phyloP scores from a whole-genome alignment of 2,888 invertebrate genomes.

The Eupeodes luniger region DNA sequence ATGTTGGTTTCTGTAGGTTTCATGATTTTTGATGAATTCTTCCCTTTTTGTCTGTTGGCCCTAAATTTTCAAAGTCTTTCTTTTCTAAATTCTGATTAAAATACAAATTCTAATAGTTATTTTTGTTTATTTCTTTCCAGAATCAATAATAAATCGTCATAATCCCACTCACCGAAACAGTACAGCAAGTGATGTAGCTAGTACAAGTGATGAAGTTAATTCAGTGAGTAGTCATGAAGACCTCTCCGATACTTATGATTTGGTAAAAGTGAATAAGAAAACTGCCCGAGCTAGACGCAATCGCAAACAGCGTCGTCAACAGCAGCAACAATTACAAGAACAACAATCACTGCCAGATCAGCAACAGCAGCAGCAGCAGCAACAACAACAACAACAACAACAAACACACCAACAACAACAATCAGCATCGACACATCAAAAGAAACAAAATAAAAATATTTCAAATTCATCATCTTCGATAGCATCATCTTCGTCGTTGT shows the following conservation, averaged over 20 bases:
- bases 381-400: slow-evolving; percentile 30
- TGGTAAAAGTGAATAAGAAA: slow-evolving; percentile 64
- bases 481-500: slow-evolving; percentile 34
- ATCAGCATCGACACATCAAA: slow-evolving; percentile 34
- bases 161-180: slow-evolving; percentile 81
- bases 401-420: slow-evolving; percentile 23
- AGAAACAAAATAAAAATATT: slow-evolving; percentile 60
- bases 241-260: slow-evolving; percentile 77
- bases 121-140: slow-evolving; percentile 73
- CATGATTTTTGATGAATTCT: too few species aligned
- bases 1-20: too few species aligned
- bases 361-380: slow-evolving; percentile 8
- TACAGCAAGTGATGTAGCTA: slow-evolving; percentile 80
- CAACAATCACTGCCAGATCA: slow-evolving; percentile 42
- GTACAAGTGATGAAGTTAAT: slow-evolving; percentile 79
- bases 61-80: too few species aligned
- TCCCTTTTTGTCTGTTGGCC: too few species aligned
- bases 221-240: slow-evolving; percentile 80
- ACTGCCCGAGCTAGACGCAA: slow-evolving; percentile 60
- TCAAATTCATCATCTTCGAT: slow-evolving; percentile 45
- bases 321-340: slow-evolving; percentile 63
- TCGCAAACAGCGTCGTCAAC: slow-evolving; percentile 67
- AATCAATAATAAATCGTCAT: slow-evolving; percentile 79
- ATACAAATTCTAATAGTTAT: neutral
- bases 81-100: too few species aligned